Base-by-base conservation (phyloP, 1,140 invertebrate genomes). In the Macrocentrus cingulum region DNA sequence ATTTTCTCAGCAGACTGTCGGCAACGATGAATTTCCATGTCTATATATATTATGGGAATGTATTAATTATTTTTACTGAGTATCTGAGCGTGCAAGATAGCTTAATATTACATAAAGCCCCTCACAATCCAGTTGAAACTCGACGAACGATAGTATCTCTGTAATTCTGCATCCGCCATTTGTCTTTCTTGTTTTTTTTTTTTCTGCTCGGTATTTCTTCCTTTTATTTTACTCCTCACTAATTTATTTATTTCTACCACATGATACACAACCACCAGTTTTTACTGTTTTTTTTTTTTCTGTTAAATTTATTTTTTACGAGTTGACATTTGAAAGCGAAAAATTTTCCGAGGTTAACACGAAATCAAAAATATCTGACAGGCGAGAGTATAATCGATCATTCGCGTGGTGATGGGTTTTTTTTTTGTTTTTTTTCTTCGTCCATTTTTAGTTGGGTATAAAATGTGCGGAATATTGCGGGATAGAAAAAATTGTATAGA, bases 21-120 rank as follows among this genome's bases (percentile, higher is more conserved):
- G 54, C 50, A 36, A 67, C 18, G 19, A 73, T 50, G n/a, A 65
- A 69, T 22, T 62, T 53, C 48, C 72, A 70, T 13, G 73, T 59
- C 74, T 76, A 60, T n/a, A 66, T 62, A 8, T 5, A 51, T 8
- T 6, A 42, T n/a, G n/a, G 23, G 7, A 3, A 7, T 5, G 4
- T 22, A 46, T 11, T 22, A 9, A 20, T 6, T n/a, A 15, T 54
- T 46, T 8, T 19, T 44, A 58, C 41, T 8, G 37, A 8, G n/a
- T n/a, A 60, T 54, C 22, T 32, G 23, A n/a, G 41, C 15, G 25
- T 15, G 22, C 19, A 36, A 15, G 2, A 13, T 51, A 13, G 13
- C 20, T 20, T 20, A 49, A 49, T 32, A 20, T 44, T 45, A 9
- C 32, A 5, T 11, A 32, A 22, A 60, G 42, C 15, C 60, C 57